These are phyloP conservation scores for Melitaea cinxia DNA, from an alignment of 1,140 invertebrate species.

Conservation along the genomic window DNA sequence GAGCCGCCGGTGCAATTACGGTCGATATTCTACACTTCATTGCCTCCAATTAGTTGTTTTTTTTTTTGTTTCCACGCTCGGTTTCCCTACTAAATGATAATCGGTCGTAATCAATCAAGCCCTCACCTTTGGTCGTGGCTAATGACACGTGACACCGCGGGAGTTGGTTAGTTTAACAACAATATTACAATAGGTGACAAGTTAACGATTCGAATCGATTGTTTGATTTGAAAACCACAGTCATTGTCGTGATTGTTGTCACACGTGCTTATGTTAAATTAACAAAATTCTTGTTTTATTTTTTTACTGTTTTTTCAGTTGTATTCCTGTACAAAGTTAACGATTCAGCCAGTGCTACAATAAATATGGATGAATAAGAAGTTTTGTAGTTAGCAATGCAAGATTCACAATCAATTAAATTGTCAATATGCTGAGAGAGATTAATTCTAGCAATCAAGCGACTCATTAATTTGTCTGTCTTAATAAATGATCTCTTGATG, in stretches of 20 bases:
- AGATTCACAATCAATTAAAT: too few relatives aligned
- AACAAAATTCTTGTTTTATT: too few relatives aligned
- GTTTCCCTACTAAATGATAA: slow-evolving; percentile 51
- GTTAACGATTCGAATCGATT: slow-evolving; percentile 39
- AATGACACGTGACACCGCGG: slow-evolving; percentile 55
- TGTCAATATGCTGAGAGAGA: too few relatives aligned
- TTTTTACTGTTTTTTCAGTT: too few relatives aligned
- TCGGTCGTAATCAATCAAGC: slow-evolving; percentile 58
- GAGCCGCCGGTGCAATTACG: slow-evolving; percentile 30
- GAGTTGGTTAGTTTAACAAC: slow-evolving; percentile 59
- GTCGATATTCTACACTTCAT: slow-evolving; percentile 33
- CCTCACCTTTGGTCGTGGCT: slow-evolving; percentile 50
- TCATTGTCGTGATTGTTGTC: background rate
- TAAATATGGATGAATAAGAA: too few relatives aligned
- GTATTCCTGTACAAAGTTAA: too few relatives aligned
- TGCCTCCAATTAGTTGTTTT: slow-evolving; percentile 36
- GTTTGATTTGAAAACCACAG: slow-evolving; percentile 11
- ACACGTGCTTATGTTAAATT: background rate
- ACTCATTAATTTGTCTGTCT: too few relatives aligned
- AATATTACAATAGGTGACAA: slow-evolving; percentile 51
- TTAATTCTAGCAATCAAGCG: too few relatives aligned
- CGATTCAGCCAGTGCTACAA: too few relatives aligned
- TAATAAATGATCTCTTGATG: too few relatives aligned
- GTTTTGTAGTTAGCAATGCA: too few relatives aligned
- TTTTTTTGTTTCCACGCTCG: slow-evolving; percentile 26